Evolutionary conservation across 1,140 invertebrate genomes (phyloP).

Genomic region (Ceratosolen solmsi): DNA sequence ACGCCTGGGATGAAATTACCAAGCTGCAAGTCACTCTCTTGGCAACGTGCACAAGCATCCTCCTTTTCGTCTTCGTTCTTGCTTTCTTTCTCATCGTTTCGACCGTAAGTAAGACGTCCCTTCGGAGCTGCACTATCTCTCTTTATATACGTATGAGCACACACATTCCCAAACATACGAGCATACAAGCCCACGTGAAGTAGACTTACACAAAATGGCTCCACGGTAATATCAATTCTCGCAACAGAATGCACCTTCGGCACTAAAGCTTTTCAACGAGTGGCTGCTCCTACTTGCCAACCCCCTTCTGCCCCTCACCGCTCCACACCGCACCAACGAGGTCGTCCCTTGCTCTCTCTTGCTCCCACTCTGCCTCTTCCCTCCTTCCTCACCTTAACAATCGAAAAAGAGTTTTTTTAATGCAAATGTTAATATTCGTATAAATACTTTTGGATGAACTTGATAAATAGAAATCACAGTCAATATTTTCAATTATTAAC

Average conservation of each 20-base stretch:
- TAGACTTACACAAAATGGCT: background rate
- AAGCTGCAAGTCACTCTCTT: conserved; percentile 67
- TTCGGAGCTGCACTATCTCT: background rate
- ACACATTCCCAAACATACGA: background rate
- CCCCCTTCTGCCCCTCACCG: background rate
- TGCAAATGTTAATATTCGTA: too few relatives aligned
- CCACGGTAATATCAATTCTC: conserved; percentile 25
- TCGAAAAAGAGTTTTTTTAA: too few relatives aligned
- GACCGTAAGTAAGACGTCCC: conserved; percentile 24
- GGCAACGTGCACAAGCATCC: conserved; percentile 54
- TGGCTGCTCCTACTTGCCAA: too few relatives aligned
- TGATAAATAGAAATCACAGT: too few relatives aligned
- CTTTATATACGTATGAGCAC: too few relatives aligned
- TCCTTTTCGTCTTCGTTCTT: conserved; percentile 33
- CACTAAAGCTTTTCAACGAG: too few relatives aligned
- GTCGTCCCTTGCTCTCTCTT: background rate
- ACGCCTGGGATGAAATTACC: conserved; percentile 69
- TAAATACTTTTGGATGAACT: too few relatives aligned
- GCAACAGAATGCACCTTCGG: conserved; percentile 7
- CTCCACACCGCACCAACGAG: background rate
- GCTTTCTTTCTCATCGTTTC: conserved; percentile 20
- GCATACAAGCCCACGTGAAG: background rate
- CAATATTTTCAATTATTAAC: too few relatives aligned
- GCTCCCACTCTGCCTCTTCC: background rate
- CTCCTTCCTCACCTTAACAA: background rate